These are phyloP conservation scores for Protobothrops flavoviridis DNA, from an alignment of 2,113 vertebrate species.

Conservation along the genomic window DNA sequence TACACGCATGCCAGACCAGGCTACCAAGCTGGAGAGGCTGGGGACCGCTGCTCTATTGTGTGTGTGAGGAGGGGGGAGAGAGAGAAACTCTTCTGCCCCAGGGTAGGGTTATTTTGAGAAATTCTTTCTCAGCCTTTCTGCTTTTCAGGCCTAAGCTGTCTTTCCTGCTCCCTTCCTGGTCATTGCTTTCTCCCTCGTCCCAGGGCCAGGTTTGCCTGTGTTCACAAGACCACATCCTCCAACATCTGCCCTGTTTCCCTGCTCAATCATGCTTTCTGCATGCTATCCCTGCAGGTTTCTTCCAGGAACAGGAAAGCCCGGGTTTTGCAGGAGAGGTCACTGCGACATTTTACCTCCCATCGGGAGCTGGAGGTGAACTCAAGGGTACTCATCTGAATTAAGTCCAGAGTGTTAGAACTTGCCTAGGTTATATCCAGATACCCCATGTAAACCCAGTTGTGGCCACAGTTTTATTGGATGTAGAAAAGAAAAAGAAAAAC, in stretches of 20 bases:
- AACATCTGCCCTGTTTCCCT: background rate
- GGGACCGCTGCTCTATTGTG: no score
- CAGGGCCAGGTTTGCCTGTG: background rate
- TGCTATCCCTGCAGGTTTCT: background rate
- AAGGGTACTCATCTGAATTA: background rate
- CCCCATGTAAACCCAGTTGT: background rate
- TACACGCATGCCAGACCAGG: no score
- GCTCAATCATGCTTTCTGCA: background rate
- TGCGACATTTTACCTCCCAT: background rate
- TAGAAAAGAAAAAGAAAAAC: background rate
- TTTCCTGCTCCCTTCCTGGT: background rate
- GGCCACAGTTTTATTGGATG: background rate
- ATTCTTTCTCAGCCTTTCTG: background rate
- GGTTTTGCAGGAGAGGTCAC: background rate
- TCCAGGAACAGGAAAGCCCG: background rate
- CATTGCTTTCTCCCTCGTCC: background rate
- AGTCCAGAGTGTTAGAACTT: background rate
- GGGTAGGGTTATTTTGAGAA: background rate
- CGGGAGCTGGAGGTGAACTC: background rate
- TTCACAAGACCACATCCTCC: background rate
- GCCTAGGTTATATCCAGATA: background rate
- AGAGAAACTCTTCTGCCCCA: background rate
- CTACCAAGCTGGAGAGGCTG: no score
- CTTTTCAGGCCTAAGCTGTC: background rate
- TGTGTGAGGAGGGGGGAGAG: accelerated